These are phyloP conservation scores for Rhynchotus rufescens DNA, from an alignment of 2,797 vertebrate species.

Conservation along the genomic window DNA sequence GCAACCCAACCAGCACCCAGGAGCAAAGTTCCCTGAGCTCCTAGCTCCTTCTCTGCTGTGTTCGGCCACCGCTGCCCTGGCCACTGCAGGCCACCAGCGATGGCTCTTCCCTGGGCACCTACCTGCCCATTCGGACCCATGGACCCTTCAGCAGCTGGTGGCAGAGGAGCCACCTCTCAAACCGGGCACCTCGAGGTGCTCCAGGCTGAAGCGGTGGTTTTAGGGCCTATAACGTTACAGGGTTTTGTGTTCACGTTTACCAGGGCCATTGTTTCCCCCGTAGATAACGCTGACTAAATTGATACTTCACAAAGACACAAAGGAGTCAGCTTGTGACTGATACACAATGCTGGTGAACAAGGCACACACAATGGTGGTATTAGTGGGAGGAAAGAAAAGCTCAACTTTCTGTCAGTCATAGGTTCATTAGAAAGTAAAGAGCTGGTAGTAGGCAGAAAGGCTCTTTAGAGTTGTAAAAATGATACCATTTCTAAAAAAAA, in stretches of 20 bases:
- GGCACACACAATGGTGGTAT: conserved; percentile 60
- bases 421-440: conserved; percentile 61
- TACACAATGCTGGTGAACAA: conserved; percentile 68
- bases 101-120: not conserved
- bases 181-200: not conserved
- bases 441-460: conserved; percentile 45
- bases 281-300: conserved; percentile 67
- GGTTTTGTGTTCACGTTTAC: conserved; percentile 24
- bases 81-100: no score
- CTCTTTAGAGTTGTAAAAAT: conserved; percentile 33
- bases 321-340: conserved; percentile 72
- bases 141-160: rapidly evolving
- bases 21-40: rapidly evolving
- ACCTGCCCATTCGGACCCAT: not conserved
- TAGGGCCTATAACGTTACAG: not conserved
- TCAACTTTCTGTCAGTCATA: conserved; percentile 63
- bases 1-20: not conserved
- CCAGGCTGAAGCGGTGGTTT: not conserved
- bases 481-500: not conserved
- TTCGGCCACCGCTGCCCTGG: no score
- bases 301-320: conserved; percentile 70
- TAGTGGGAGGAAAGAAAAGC: conserved; percentile 72
- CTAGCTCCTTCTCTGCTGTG: rapidly evolving
- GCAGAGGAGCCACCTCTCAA: not conserved
- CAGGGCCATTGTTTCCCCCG: conserved; percentile 20